Evolutionary conservation across 2,888 invertebrate genomes (phyloP), one percentile per base, ranked within the genome.

Genomic region (Scaptomyza tumidula): DNA sequence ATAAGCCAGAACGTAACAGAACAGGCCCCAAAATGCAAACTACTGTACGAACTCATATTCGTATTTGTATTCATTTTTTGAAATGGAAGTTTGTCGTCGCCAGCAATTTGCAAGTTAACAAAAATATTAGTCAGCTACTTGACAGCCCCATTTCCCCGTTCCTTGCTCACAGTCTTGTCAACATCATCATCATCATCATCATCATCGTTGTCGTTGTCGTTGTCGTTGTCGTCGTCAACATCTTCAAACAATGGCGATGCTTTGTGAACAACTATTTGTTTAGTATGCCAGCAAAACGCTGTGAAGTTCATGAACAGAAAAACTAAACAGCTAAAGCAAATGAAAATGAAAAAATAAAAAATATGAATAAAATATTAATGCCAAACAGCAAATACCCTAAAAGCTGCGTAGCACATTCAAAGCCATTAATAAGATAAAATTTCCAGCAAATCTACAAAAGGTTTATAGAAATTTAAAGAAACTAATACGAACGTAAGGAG

Each of bases 221-320:
- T 35, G 24, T 46, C 52, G 31, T 68, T 61, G 52, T 55, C 45
- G 35, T 58, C 46, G 43, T 70, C 74, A 60, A 50, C 73, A 56
- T 53, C 60, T 58, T 61, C 31, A 16, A 62, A 74, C 75, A 76
- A 78, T 74, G 75, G 50, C 48, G 45, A 11, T 24, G 74, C 78
- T 68, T 73, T 78, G 63, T 75, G 60, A 33, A 56, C 41, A 56
- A 57, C 53, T 54, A 49, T 58, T 65, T 46, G 44, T 7, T 65
- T 60, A 57, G 56, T 48, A 11, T 33, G 56, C 46, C 56, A 37
- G 33, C 54, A 62, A 58, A 72, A 59, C 45, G 41, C 57, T 59
- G 70, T 75, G 71, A 87, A 85, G 82, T 83, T 83, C 82, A 87
- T 81, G 82, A 87, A 59, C 86, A 80, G 50, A 63, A 71, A 71